Evolutionary conservation across 2,113 vertebrate species (phyloP), one percentile per base, ranked within the genome.

Genomic region (Mesoclemmys tuberculata): DNA sequence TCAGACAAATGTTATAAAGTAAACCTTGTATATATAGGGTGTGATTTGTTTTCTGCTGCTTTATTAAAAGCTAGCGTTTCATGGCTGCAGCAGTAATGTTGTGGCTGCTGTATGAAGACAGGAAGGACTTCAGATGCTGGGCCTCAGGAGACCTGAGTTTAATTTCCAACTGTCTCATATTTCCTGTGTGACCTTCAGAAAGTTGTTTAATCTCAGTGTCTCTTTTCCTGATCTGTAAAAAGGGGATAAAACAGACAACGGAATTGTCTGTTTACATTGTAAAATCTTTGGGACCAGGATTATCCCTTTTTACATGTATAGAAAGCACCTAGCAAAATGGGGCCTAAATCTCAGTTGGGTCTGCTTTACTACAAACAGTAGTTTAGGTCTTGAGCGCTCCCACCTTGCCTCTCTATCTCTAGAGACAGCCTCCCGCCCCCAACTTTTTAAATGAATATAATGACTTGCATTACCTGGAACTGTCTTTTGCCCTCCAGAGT

Each of bases 401-500:
- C 81, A 27, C 10, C 18, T 79, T 58, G 9, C n/a, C 19, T 54
- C 56, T 74, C 54, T 54, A n/a, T 10, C 31, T 58, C 8, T 14
- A 3, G 2, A 13, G 4, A 71, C 10, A 24, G n/a, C 19, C 26
- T 79, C 41, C 35, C 5, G 35, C 14, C 44, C 48, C 29, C 48
- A 44, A 0, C 4, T 55, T 81, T 27, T 1, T 14, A 41, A 71
- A n/a, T 51, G 64, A 90, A n/a, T 26, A 12, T 21, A 16, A 24
- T 58, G 35, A 68, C 31, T 38, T n/a, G 64, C 31, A n/a, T 38
- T 68, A n/a, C 64, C 18, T 68, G 35, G 35, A 68, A 68, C 64
- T 38, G 35, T n/a, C 35, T 68, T 68, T 35, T 19, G 35, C 64
- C 35, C 64, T 38, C 64, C 64, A 61, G 3, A 38, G 18, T 7